Evolutionary conservation across 2,888 invertebrate genomes (phyloP).

Genomic region (Oscheius onirici): DNA sequence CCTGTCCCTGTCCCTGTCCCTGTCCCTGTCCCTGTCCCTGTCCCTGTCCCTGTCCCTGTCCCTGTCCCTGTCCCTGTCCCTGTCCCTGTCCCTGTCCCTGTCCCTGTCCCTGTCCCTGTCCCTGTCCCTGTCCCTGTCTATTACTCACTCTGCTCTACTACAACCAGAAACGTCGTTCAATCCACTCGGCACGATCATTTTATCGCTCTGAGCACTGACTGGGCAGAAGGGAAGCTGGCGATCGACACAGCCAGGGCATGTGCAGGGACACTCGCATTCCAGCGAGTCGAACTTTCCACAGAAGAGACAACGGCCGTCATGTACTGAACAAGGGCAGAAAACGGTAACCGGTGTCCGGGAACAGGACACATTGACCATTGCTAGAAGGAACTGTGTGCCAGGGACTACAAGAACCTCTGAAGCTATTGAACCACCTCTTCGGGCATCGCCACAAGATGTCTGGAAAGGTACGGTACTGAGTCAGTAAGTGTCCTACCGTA

Average conservation of each 20-base stretch:
- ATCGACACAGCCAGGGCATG: conserved; percentile 25
- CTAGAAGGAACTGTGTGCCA: conserved; percentile 27
- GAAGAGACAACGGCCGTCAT: conserved; percentile 85
- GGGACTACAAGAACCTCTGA: conserved; percentile 27
- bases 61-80: no score
- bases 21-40: no score
- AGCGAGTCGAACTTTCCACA: conserved; percentile 92
- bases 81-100: no score
- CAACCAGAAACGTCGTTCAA: conserved; percentile 1
- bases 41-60: no score
- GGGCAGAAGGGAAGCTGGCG: conserved; percentile 1
- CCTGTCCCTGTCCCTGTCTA: no score
- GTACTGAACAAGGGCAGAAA: conserved; percentile 85
- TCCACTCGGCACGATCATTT: background rate
- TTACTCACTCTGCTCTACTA: background rate
- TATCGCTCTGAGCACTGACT: background rate
- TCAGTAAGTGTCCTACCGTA: conserved; percentile 23
- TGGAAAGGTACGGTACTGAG: conserved; percentile 1
- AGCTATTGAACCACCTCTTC: conserved; percentile 20
- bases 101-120: no score
- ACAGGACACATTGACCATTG: conserved; percentile 33
- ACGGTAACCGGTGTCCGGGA: conserved; percentile 63
- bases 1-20: no score
- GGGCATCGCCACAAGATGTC: conserved; percentile 29
- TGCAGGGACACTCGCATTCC: conserved; percentile 91